A percentile compares a stretch with the other conserved stretches of the same genome.
Conservation (phyloP, 2,888 invertebrate genomes). For the Pheosia tremula region DNA sequence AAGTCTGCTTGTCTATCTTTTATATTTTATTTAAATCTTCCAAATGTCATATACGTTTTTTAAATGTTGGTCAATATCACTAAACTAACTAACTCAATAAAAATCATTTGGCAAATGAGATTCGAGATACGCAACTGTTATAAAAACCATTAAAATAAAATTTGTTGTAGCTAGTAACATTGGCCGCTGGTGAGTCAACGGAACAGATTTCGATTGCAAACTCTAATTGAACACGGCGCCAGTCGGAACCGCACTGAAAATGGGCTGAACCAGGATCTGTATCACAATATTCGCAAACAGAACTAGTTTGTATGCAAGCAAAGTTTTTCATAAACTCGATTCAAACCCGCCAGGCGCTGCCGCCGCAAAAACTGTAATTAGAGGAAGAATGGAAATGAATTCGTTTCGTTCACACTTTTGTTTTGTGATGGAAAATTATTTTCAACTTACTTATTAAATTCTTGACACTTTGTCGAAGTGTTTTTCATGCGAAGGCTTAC, state of each 20-base stretch:
- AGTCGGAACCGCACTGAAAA: constrained; percentile 44
- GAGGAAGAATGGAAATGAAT: constrained; percentile 67
- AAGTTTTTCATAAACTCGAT: constrained; percentile 70
- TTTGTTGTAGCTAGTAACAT: constrained; percentile 20
- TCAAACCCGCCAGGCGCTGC: constrained; percentile 56
- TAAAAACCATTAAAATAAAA: too few species aligned
- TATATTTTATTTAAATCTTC: too few species aligned
- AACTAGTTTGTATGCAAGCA: constrained; percentile 69
- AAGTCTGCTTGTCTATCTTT: too few species aligned
- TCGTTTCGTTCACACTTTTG: constrained; percentile 54
- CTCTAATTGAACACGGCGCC: constrained; percentile 51
- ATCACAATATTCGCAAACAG: constrained; percentile 59
- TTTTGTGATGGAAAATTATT: constrained; percentile 49
- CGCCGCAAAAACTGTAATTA: constrained; percentile 69
- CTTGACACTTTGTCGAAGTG: constrained; percentile 45
- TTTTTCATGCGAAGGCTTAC: neutral
- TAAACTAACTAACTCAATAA: constrained; percentile 26
- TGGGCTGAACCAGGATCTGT: constrained; percentile 45
- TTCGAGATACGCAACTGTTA: neutral
- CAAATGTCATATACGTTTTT: too few species aligned
- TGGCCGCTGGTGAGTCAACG: constrained; percentile 15
- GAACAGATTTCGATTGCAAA: constrained; percentile 50
- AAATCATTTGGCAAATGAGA: constrained; percentile 42
- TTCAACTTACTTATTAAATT: constrained; percentile 55
- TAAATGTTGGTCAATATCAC: too few species aligned